Percentiles rank a stretch among this genome's conserved stretches.
phyloP scores from a whole-genome alignment of 2,797 vertebrate species.

The Microctenopoma steveboyesi region DNA sequence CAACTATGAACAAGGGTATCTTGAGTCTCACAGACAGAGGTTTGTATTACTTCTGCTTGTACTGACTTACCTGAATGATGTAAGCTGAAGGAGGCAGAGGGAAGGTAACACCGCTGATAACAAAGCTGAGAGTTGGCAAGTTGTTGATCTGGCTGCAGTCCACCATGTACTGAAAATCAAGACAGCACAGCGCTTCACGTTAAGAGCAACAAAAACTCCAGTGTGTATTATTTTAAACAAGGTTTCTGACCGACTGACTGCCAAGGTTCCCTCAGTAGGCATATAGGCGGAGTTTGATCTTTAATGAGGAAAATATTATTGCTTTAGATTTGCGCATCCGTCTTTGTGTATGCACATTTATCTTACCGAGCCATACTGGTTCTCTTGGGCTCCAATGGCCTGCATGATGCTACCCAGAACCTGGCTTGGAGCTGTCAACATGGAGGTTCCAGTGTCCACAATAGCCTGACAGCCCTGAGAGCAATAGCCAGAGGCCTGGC shows the following conservation, averaged over 20 bases:
- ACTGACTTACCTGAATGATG: slow-evolving; percentile 52
- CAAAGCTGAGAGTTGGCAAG: slow-evolving; percentile 79
- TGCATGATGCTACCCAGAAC: slow-evolving; percentile 69
- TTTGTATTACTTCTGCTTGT: not conserved
- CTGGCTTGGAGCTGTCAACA: slow-evolving; percentile 76
- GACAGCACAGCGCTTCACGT: slow-evolving; percentile 1
- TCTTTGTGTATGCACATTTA: slow-evolving; percentile 1
- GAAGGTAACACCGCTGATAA: slow-evolving; percentile 72
- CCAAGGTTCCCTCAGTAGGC: too few relatives aligned
- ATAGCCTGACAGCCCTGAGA: slow-evolving; percentile 83
- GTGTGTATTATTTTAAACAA: not conserved
- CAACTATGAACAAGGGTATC: not conserved
- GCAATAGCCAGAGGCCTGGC: slow-evolving; percentile 71
- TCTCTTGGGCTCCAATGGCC: slow-evolving; percentile 71
- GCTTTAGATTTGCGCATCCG: not conserved
- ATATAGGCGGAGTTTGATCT: not conserved
- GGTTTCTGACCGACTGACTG: not conserved
- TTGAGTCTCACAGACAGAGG: not conserved
- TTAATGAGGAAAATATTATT: not conserved
- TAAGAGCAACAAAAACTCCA: not conserved
- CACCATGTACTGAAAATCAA: slow-evolving; percentile 74
- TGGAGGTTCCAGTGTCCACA: slow-evolving; percentile 85
- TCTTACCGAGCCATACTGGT: slow-evolving; percentile 64
- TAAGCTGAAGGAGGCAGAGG: slow-evolving; percentile 79
- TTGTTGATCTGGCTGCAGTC: slow-evolving; percentile 68